A percentile compares a stretch with the other conserved stretches of the same genome.
phyloP scores from a whole-genome alignment of 1,140 invertebrate species.

The Calliphora vicina region DNA sequence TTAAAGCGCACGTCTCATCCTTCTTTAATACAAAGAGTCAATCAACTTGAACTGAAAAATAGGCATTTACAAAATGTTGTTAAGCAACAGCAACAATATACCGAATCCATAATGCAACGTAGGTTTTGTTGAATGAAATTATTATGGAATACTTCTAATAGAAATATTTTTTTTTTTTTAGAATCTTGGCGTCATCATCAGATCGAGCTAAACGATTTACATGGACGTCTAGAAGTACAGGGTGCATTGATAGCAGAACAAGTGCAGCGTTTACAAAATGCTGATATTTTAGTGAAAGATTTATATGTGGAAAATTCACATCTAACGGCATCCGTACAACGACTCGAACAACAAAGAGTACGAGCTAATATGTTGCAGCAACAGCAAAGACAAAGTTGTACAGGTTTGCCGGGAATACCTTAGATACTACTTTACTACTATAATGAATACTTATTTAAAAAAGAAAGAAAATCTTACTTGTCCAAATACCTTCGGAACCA shows the following conservation, averaged over 20 bases:
- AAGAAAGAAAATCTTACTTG: neutral
- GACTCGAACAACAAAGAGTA: constrained; percentile 68
- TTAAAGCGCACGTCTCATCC: constrained; percentile 60
- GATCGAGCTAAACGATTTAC: constrained; percentile 68
- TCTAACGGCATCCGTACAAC: constrained; percentile 71
- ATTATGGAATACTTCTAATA: neutral
- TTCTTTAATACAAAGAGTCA: constrained; percentile 58
- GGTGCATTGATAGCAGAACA: constrained; percentile 73
- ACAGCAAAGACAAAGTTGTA: constrained; percentile 49
- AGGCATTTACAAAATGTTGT: constrained; percentile 70
- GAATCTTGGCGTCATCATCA: constrained; percentile 73
- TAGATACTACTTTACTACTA: constrained; percentile 39
- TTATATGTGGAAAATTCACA: constrained; percentile 83
- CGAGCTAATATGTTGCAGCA: constrained; percentile 58
- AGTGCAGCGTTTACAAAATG: constrained; percentile 72
- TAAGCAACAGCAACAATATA: constrained; percentile 71
- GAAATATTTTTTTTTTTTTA: constrained; percentile 46
- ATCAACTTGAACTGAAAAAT: constrained; percentile 69
- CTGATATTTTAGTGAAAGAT: constrained; percentile 79
- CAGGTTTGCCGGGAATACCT: constrained; percentile 56
- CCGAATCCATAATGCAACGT: constrained; percentile 73
- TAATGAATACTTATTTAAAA: neutral
- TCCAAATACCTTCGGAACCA: neutral
- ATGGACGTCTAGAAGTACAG: constrained; percentile 67
- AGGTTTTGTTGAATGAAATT: constrained; percentile 53